Base-by-base conservation (phyloP, 2,888 invertebrate genomes). In the Abscondita cerata region DNA sequence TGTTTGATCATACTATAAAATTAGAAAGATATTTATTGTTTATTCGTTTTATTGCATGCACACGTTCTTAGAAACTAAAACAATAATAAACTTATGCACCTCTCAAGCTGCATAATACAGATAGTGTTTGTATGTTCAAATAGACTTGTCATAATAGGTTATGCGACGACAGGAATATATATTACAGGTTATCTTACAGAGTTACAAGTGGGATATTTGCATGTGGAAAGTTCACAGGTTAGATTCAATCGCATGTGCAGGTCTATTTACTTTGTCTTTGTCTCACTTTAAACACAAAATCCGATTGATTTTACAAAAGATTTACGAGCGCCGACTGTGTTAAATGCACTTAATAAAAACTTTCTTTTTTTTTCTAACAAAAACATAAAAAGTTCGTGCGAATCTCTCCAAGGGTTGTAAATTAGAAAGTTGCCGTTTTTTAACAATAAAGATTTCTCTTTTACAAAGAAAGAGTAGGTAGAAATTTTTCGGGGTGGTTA, bases 91-190 rank as follows among this genome's bases (percentile, higher is more conserved):
- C 56, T 55, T 52, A 59, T 63, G 52, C 58, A 62, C 50, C 51
- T 62, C 58, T 59, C 55, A 56, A 55, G 52, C 52, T 8, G 47
- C 60, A 60, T 64, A 64, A 64, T 64, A 61, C 60, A 64, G 60
- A 64, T 64, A 61, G 60, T 53, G 59, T 62, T 61, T 65, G 66
- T 67, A 63, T 64, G 65, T 68, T 71, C 70, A 74, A 76, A 77
- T 77, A 74, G 73, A 77, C 74, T 74, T 77, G 76, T 77, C 76
- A 77, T 76, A 76, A 76, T 77, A 73, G 74, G 69, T 75, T 76
- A 75, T 75, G 74, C 70, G 72, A 53, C 70, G 68, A 71, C 68
- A 66, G 70, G 68, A 66, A 63, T 72, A 73, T 75, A 74, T 71
- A 71, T 76, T 73, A 73, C 73, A 70, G 72, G 71, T 74, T 75